Percentiles rank a stretch among this genome's conserved stretches.
Conservation (phyloP, 1,140 invertebrate genomes). For the Solenopsis invicta region DNA sequence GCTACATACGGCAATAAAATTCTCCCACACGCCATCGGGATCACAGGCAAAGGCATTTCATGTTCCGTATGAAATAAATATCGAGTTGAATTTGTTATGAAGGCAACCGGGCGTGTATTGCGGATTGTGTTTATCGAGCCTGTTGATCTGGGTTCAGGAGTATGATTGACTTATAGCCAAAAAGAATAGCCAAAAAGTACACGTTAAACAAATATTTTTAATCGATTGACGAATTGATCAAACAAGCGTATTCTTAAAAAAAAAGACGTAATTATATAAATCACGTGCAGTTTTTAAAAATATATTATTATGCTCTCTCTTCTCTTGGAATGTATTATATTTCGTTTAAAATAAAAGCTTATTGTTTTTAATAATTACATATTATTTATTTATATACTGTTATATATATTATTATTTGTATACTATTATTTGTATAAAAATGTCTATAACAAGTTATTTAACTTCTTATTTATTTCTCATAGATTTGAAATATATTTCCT, state of each 20-base stretch:
- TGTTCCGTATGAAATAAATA: constrained; percentile 63
- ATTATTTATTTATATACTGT: not conserved
- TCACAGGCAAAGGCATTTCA: constrained; percentile 46
- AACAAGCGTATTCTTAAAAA: not conserved
- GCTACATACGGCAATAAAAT: constrained; percentile 56
- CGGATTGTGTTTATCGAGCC: constrained; percentile 58
- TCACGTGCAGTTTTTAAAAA: not conserved
- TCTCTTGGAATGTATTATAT: not conserved
- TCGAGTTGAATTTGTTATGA: constrained; percentile 63
- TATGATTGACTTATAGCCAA: constrained; percentile 23
- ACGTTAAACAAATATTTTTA: not conserved
- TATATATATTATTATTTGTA: no score
- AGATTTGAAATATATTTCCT: no score
- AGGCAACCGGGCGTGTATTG: constrained; percentile 38
- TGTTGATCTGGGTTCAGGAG: constrained; percentile 46
- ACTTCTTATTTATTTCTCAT: not conserved
- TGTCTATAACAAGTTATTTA: not conserved
- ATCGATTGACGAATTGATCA: not conserved
- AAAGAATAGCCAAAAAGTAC: not conserved
- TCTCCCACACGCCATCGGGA: constrained; percentile 39
- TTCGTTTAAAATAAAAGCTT: not conserved
- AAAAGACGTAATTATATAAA: not conserved
- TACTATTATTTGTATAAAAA: not conserved
- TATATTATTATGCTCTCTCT: not conserved
- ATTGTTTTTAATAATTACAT: not conserved